Conservation (phyloP, 2,113 vertebrate species). For the Deroptyus accipitrinus region DNA sequence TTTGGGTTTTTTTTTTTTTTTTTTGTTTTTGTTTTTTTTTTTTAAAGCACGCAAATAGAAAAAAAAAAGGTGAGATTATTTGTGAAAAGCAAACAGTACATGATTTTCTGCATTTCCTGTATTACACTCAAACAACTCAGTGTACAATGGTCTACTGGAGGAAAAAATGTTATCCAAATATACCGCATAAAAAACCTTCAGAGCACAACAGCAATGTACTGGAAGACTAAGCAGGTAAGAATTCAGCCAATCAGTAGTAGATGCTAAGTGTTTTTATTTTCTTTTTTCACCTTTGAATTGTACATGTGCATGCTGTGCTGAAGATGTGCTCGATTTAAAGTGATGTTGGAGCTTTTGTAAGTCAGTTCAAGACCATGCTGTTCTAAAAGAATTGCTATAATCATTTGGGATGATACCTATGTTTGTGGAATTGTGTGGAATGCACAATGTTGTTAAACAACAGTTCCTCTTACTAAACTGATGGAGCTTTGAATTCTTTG, state of each 20-base stretch:
- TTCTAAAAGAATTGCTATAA: background rate
- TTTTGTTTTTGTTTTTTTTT: accelerated
- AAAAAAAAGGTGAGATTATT: background rate
- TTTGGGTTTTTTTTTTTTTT: accelerated
- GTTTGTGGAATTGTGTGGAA: background rate
- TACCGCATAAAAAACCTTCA: background rate
- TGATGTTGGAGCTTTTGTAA: background rate
- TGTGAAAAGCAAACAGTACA: background rate
- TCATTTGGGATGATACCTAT: background rate
- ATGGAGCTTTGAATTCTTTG: background rate
- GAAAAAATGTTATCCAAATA: background rate
- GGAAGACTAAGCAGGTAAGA: background rate
- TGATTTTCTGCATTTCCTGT: background rate
- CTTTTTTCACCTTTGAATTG: background rate
- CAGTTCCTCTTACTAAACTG: background rate
- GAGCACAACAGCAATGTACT: background rate
- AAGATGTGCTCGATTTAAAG: background rate
- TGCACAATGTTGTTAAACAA: background rate
- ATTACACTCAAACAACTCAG: background rate
- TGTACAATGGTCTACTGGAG: background rate
- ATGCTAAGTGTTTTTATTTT: background rate
- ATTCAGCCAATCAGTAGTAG: background rate
- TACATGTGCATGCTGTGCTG: background rate
- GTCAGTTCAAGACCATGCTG: background rate
- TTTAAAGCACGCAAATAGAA: background rate